A percentile compares a stretch with the other conserved stretches of the same genome.
Conservation (phyloP, 2,113 vertebrate genomes). For the Antechinus flavipes region DNA sequence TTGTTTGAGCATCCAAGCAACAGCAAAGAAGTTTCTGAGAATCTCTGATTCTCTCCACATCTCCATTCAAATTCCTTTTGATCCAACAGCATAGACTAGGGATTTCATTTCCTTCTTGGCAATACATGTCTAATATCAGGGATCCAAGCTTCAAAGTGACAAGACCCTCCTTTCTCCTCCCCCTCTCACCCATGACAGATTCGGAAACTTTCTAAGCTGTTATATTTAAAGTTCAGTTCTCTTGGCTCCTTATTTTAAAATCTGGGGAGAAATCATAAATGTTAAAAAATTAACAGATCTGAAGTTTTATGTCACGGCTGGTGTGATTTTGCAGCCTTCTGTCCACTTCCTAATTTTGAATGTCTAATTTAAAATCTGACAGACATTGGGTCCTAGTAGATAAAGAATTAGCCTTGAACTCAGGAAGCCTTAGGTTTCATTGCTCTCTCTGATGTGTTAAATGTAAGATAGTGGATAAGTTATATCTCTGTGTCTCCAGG, state of each 20-base stretch:
- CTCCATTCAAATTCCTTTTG: slow-evolving; percentile 18
- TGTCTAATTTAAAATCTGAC: background rate
- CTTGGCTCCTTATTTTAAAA: background rate
- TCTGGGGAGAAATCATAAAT: background rate
- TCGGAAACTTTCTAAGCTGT: background rate
- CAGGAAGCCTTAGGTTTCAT: background rate
- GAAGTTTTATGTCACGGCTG: background rate
- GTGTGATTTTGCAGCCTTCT: background rate
- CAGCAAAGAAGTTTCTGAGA: background rate
- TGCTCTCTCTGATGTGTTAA: background rate
- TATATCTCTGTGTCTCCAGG: background rate
- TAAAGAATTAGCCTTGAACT: background rate
- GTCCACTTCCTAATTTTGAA: slow-evolving; percentile 1
- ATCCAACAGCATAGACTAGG: background rate
- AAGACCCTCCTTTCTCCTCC: background rate
- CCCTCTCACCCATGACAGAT: background rate
- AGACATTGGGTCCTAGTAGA: background rate
- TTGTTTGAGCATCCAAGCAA: slow-evolving; percentile 8
- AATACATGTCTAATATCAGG: background rate
- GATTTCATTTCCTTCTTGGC: background rate
- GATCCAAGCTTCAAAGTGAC: slow-evolving; percentile 25
- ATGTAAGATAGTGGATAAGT: background rate
- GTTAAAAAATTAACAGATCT: background rate
- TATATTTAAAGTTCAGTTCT: background rate
- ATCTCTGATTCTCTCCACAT: background rate